Conservation (phyloP, 2,113 vertebrate genomes). For the Chamaea fasciata region DNA sequence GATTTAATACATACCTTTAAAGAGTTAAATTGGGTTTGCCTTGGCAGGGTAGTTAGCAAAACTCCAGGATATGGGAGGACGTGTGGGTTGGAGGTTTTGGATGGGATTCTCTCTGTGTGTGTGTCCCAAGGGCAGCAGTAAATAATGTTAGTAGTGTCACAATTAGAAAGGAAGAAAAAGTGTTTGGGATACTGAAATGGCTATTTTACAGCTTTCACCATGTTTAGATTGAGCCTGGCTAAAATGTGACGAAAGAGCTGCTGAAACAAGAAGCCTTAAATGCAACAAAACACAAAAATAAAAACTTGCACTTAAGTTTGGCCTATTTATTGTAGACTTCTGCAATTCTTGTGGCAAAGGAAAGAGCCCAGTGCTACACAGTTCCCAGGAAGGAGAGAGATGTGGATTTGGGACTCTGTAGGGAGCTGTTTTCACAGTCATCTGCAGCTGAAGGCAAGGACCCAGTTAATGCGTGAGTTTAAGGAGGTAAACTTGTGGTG, state of each 20-base stretch:
- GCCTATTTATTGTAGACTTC: not conserved
- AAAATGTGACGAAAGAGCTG: not conserved
- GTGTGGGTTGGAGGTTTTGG: not conserved
- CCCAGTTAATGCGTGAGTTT: not conserved
- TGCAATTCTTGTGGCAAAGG: not conserved
- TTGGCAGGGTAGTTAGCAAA: not conserved
- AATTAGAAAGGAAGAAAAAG: not conserved
- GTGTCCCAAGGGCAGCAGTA: not conserved
- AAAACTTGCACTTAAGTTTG: not conserved
- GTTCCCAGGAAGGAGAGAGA: not conserved
- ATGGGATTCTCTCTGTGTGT: accelerated
- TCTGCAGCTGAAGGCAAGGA: not conserved
- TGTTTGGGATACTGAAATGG: not conserved
- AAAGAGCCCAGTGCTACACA: not conserved
- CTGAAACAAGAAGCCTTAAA: not conserved
- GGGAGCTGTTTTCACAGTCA: not conserved
- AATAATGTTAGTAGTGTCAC: not conserved
- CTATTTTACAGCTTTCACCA: not conserved
- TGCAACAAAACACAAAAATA: not conserved
- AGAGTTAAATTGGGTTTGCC: not conserved
- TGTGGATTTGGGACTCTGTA: not conserved
- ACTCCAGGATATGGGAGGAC: not conserved
- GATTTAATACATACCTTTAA: not conserved
- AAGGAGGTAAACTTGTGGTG: not conserved
- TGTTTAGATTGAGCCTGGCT: not conserved